Evolutionary conservation across 1,140 invertebrate species (phyloP).

Genomic region (Melipona quadrifasciata): DNA sequence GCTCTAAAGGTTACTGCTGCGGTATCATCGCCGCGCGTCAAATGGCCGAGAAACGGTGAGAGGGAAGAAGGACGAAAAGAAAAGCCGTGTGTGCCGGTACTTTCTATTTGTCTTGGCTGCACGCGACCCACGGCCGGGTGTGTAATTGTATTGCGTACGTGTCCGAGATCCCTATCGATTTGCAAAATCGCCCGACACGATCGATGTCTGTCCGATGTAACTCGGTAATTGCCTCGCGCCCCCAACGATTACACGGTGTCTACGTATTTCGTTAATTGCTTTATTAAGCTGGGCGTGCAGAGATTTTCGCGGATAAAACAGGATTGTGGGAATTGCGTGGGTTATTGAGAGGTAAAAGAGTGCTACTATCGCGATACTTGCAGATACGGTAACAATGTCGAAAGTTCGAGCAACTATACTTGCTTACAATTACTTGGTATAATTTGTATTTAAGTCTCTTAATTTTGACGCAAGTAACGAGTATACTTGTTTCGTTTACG

Average conservation of each 20-base stretch:
- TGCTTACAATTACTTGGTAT: too few relatives aligned
- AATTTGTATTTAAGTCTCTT: too few relatives aligned
- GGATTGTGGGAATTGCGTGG: background rate
- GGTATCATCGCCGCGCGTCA: constrained; percentile 52
- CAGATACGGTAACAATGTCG: too few relatives aligned
- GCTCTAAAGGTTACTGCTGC: constrained; percentile 63
- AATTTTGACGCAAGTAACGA: too few relatives aligned
- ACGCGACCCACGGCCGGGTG: background rate
- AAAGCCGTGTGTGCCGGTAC: background rate
- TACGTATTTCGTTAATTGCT: background rate
- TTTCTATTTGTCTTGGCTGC: constrained; percentile 24
- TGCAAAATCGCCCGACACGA: background rate
- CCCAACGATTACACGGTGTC: background rate
- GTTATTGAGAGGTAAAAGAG: background rate
- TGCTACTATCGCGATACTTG: background rate
- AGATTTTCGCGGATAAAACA: background rate
- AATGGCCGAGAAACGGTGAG: background rate
- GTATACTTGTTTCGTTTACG: too few relatives aligned
- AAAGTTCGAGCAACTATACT: too few relatives aligned
- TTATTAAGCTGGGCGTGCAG: background rate
- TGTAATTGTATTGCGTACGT: constrained; percentile 29
- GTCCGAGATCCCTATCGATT: constrained; percentile 24
- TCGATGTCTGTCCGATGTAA: background rate
- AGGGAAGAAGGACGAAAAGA: background rate
- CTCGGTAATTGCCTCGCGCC: background rate